phyloP scores from a whole-genome alignment of 2,888 invertebrate genomes.

The Chymomyza procnemis region DNA sequence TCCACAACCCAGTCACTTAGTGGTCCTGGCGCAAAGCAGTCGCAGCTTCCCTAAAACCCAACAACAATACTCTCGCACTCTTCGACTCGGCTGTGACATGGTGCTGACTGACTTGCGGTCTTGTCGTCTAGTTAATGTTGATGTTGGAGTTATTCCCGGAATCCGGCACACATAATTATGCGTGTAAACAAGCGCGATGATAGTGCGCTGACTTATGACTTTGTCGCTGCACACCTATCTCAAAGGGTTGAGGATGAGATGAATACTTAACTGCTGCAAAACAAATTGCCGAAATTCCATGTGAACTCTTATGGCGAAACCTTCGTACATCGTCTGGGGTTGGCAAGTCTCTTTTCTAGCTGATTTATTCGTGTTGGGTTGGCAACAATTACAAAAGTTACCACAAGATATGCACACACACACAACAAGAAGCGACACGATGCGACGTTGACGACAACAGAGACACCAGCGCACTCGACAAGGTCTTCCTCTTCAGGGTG shows the following conservation, averaged over 20 bases:
- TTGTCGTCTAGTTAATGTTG: not conserved
- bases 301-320: slow-evolving; percentile 5
- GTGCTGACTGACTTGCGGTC: slow-evolving; percentile 15
- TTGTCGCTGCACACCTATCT: slow-evolving; percentile 9
- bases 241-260: slow-evolving; percentile 47
- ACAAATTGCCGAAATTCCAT: slow-evolving; percentile 62
- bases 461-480: not conserved
- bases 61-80: not conserved
- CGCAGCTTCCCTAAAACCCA: slow-evolving; percentile 2
- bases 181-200: slow-evolving; percentile 72
- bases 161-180: slow-evolving; percentile 67
- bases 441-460: slow-evolving; percentile 11
- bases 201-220: slow-evolving; percentile 68
- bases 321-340: not conserved
- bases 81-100: slow-evolving; percentile 21
- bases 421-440: slow-evolving; percentile 19
- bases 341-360: slow-evolving; percentile 47
- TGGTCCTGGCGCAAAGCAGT: not conserved
- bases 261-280: slow-evolving; percentile 54
- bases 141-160: slow-evolving; percentile 40
- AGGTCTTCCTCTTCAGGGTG: slow-evolving; percentile 4
- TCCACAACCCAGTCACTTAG: slow-evolving; percentile 36
- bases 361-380: slow-evolving; percentile 4
- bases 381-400: slow-evolving; percentile 70
- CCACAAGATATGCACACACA: slow-evolving; percentile 63